These are phyloP conservation scores for Melanotaenia nigrans DNA, from an alignment of 2,797 vertebrate species.

Conservation along the genomic window DNA sequence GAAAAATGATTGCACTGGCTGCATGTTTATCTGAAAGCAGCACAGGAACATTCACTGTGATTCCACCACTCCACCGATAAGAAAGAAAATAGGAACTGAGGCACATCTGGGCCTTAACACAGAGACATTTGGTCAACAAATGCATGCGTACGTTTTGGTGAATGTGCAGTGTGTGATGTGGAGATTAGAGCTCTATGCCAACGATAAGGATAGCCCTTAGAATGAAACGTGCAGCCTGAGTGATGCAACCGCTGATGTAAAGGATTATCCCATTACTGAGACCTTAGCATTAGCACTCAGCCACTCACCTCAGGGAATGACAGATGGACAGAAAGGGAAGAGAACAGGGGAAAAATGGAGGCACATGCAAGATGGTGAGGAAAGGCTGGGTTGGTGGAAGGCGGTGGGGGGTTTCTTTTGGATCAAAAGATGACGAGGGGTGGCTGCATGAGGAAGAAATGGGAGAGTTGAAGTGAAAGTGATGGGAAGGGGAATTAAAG, in stretches of 20 bases:
- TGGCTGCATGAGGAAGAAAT: constrained; percentile 41
- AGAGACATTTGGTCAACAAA: constrained; percentile 29
- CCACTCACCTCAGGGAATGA: constrained; percentile 64
- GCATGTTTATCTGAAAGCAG: constrained; percentile 54
- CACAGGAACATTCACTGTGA: constrained; percentile 9
- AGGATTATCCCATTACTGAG: constrained; percentile 70
- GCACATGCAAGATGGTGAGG: constrained; percentile 6
- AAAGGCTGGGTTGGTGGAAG: background rate
- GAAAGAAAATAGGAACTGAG: constrained; percentile 33
- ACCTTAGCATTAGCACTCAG: constrained; percentile 63
- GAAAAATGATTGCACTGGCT: constrained; percentile 44
- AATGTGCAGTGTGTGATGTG: constrained; percentile 13
- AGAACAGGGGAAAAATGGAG: constrained; percentile 16
- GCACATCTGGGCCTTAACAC: background rate
- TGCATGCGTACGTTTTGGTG: constrained; percentile 12
- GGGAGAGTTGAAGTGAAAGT: constrained; percentile 45
- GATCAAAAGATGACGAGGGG: constrained; percentile 23
- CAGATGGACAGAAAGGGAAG: constrained; percentile 25
- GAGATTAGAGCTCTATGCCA: constrained; percentile 48
- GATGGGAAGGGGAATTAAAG: constrained; percentile 54
- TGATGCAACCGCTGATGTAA: constrained; percentile 55
- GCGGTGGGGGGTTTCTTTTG: background rate
- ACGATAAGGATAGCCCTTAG: constrained; percentile 57
- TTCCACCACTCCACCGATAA: constrained; percentile 34
- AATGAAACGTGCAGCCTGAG: constrained; percentile 35